These are phyloP conservation scores for Salminus brasiliensis DNA, from an alignment of 2,113 vertebrate genomes.

Conservation along the genomic window DNA sequence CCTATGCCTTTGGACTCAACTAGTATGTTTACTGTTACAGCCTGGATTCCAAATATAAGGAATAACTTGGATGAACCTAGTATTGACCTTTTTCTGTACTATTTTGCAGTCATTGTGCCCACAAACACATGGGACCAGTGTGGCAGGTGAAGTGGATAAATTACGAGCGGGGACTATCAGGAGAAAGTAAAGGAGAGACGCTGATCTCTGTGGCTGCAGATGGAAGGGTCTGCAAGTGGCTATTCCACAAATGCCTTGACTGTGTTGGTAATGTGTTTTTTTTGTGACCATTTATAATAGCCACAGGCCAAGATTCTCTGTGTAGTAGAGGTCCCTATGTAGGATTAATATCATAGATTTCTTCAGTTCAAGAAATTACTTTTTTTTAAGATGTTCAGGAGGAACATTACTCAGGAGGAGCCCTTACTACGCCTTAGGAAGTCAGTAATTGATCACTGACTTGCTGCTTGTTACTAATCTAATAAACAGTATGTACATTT, in stretches of 20 bases:
- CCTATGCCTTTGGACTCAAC: background rate
- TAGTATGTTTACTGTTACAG: background rate
- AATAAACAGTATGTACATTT: no score
- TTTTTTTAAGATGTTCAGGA: no score
- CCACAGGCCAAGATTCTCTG: background rate
- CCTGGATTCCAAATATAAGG: no score
- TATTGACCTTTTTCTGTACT: background rate
- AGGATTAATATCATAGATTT: no score
- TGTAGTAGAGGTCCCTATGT: background rate
- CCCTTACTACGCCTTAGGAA: no score
- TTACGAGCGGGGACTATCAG: constrained; percentile 68
- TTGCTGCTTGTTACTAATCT: no score
- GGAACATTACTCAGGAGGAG: no score
- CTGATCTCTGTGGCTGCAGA: constrained; percentile 86
- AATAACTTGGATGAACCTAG: no score
- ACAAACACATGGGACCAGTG: constrained; percentile 81
- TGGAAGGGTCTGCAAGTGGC: constrained; percentile 84
- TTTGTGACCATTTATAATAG: background rate
- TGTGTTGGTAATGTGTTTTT: constrained; percentile 75
- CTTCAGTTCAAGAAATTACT: no score
- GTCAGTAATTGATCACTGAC: no score
- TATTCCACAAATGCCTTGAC: constrained; percentile 79
- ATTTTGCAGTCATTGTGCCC: constrained; percentile 74
- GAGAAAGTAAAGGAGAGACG: constrained; percentile 78
- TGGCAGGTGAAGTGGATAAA: constrained; percentile 88